Base-by-base conservation (phyloP, 2,888 invertebrate species). In the Digitonthophagus gazella region DNA sequence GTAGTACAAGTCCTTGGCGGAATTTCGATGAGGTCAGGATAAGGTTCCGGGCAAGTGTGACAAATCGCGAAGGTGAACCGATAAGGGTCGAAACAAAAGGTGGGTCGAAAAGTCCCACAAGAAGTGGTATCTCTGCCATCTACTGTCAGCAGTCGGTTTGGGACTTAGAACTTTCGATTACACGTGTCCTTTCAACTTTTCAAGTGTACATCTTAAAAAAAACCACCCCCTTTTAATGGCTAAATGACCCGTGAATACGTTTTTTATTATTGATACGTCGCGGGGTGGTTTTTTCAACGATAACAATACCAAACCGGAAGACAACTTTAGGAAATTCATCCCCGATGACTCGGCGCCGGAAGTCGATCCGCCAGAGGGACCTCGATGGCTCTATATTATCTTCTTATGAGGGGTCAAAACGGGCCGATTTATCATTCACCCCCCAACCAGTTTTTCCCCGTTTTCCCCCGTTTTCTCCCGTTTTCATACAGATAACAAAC, bases 21-120 rank as follows among this genome's bases (percentile, higher is more conserved):
- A 57, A 57, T 57, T 57, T 57, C 57, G 57, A 16, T 57, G n/a
- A 14, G 68, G 66, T 19, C 44, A 20, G 65, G 68, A 68, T 68
- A 70, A 61, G 6, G 55, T 63, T 55, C 44, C 56, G 66, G 63
- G 65, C 63, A 68, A 72, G 70, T 68, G 69, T 75, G 73, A 75
- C 74, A 75, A 75, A 75, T 75, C 74, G 74, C 74, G 70, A 71
- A 66, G 67, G 70, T 54, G 65, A 69, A 67, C 61, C 61, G 61
- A 61, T 61, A 61, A 61, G 20, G 18, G 18, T 6, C 20, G 19
- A 61, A 61, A 61, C 19, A 61, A 61, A 19, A 57, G 28, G 28
- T 44, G 2, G 22, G 2, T 44, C 28, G 28, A 44, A n/a, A n/a
- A n/a, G n/a, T n/a, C n/a, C n/a, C n/a, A 44, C 54, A 57, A 57